Conservation (phyloP, 2,888 invertebrate genomes). For the Chloromyia formosa region DNA sequence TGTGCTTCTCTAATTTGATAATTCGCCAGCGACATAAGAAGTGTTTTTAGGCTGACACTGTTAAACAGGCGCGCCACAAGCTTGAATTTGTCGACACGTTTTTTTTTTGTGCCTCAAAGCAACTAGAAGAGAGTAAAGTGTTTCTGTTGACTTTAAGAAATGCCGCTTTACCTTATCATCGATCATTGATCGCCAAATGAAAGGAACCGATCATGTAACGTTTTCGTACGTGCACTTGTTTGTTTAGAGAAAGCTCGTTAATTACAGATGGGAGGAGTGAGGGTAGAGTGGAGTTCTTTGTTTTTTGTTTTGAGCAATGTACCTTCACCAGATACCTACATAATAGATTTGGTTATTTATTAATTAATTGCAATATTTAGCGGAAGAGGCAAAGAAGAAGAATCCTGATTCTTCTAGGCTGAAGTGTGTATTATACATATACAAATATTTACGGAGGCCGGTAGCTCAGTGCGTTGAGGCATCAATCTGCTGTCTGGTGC, state of each 20-base stretch:
- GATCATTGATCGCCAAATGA: conserved; percentile 37
- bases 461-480: too few relatives aligned
- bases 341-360: too few relatives aligned
- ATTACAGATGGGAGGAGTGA: conserved; percentile 27
- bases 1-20: conserved; percentile 47
- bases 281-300: background rate
- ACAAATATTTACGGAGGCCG: too few relatives aligned
- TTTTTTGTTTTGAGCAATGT: too few relatives aligned
- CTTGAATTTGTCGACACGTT: conserved; percentile 23
- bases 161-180: conserved; percentile 35
- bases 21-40: conserved; percentile 43
- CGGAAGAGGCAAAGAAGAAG: too few relatives aligned
- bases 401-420: too few relatives aligned
- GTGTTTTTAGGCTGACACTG: conserved; percentile 42
- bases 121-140: background rate
- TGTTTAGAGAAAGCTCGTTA: conserved; percentile 38
- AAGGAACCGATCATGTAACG: conserved; percentile 36
- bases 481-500: too few relatives aligned
- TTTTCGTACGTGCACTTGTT: conserved; percentile 26
- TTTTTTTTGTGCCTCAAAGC: background rate
- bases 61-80: conserved; percentile 38
- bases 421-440: too few relatives aligned
- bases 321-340: too few relatives aligned
- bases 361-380: too few relatives aligned
- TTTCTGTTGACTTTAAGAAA: conserved; percentile 28